phyloP scores from a whole-genome alignment of 2,797 vertebrate species.

The Ctenosaura bakeri region DNA sequence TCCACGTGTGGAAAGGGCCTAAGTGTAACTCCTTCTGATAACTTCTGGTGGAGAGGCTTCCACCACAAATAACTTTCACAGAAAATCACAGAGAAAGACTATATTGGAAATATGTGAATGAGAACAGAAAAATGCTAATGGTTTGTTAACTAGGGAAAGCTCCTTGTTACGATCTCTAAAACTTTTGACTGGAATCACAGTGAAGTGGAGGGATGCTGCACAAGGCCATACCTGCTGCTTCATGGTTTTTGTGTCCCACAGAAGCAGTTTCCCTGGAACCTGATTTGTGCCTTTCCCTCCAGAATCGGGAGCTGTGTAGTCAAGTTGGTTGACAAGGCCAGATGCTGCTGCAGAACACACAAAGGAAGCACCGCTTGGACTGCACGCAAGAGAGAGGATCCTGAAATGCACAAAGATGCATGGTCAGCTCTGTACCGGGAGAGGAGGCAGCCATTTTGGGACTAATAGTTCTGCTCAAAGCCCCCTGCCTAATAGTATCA shows the following conservation, averaged over 20 bases:
- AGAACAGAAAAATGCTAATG: not conserved
- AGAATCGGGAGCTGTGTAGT: constrained; percentile 64
- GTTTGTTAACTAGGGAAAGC: not conserved
- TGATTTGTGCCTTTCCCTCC: constrained; percentile 79
- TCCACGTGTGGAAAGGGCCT: no score
- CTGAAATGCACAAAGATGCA: constrained; percentile 75
- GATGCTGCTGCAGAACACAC: constrained; percentile 95
- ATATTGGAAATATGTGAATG: no score
- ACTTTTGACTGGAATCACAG: constrained; percentile 30
- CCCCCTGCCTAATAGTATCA: not conserved
- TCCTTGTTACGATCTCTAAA: no score
- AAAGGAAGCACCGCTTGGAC: constrained; percentile 94
- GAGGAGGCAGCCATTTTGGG: not conserved
- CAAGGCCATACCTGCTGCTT: constrained; percentile 90
- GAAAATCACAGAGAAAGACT: no score
- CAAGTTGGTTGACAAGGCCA: constrained; percentile 72
- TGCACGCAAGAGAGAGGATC: constrained; percentile 95
- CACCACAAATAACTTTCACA: no score
- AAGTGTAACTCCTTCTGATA: not conserved
- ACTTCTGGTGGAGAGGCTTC: not conserved
- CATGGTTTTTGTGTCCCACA: constrained; percentile 98
- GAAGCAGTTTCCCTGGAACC: constrained; percentile 90
- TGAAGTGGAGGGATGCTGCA: not conserved
- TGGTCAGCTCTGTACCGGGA: not conserved
- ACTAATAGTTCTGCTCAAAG: not conserved